A percentile compares a stretch with the other conserved stretches of the same genome.
Evolutionary conservation across 2,888 invertebrate genomes (phyloP).

Genomic region (Imbricaverruca yamaguchii): DNA sequence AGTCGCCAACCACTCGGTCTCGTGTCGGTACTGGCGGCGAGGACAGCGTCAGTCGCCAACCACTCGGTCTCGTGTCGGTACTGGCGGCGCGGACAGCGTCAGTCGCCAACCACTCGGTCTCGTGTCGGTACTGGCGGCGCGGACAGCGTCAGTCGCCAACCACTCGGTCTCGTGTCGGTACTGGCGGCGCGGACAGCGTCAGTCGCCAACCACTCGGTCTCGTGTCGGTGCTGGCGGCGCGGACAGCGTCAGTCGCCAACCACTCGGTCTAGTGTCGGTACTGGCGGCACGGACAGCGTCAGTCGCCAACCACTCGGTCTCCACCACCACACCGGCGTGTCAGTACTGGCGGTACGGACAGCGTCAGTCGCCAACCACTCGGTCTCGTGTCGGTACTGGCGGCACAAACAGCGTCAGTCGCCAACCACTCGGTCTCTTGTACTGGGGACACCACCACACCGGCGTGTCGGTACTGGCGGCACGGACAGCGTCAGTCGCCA

Average conservation of each 20-base stretch:
- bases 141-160: too few species aligned
- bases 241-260: too few species aligned
- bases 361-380: conserved; percentile 54
- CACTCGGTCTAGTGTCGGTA: conserved; percentile 91
- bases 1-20: conserved; percentile 66
- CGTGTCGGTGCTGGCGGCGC: conserved; percentile 63
- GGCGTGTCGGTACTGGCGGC: conserved; percentile 67
- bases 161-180: conserved; percentile 91
- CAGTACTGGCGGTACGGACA: conserved; percentile 53
- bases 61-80: conserved; percentile 91
- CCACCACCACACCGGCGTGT: conserved; percentile 83
- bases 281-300: conserved; percentile 39
- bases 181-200: conserved; percentile 39
- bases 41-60: too few species aligned
- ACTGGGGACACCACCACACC: too few species aligned
- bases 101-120: conserved; percentile 66
- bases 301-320: conserved; percentile 66
- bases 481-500: conserved; percentile 7
- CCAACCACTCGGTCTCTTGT: conserved; percentile 79
- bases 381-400: conserved; percentile 75
- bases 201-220: conserved; percentile 66
- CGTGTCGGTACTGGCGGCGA: conserved; percentile 63
- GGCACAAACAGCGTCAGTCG: conserved; percentile 32
- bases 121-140: conserved; percentile 63
- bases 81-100: conserved; percentile 39